Percentiles rank a stretch among this genome's conserved stretches.
Evolutionary conservation across 2,113 vertebrate genomes (phyloP).

Genomic region (Pachyramphus minor): DNA sequence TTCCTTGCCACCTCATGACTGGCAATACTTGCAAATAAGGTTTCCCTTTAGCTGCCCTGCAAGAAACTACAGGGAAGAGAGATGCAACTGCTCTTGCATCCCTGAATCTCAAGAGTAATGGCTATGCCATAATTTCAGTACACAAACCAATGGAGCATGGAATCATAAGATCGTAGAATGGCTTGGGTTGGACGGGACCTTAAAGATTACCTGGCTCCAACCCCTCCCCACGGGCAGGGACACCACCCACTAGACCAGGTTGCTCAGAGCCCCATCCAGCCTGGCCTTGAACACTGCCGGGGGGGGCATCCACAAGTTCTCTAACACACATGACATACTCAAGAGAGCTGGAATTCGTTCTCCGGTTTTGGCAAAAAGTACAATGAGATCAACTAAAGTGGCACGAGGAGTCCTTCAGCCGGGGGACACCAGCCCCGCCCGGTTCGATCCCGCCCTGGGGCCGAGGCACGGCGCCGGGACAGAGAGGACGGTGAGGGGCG

Average conservation of each 20-base stretch:
- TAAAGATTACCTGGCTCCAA: neutral
- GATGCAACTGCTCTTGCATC: neutral
- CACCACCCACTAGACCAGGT: neutral
- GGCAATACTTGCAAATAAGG: neutral
- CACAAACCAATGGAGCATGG: accelerated
- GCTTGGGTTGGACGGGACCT: neutral
- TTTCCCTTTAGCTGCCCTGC: neutral
- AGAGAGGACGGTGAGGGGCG: accelerated
- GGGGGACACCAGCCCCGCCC: accelerated
- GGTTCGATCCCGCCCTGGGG: neutral
- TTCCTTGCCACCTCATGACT: neutral
- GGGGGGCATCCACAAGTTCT: neutral
- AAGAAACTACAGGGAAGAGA: neutral
- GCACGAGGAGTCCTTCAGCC: neutral
- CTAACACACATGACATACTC: neutral
- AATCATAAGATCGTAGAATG: neutral
- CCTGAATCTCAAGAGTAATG: neutral
- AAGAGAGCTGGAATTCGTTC: neutral
- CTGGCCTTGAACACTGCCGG: neutral
- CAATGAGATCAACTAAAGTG: neutral
- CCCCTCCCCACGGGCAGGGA: neutral
- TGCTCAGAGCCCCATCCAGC: neutral
- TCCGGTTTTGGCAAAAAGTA: accelerated
- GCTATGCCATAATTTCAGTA: neutral
- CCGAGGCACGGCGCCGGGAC: neutral